These are phyloP conservation scores for Drosophila suboccidentalis DNA, from an alignment of 2,888 invertebrate genomes.

Conservation along the genomic window DNA sequence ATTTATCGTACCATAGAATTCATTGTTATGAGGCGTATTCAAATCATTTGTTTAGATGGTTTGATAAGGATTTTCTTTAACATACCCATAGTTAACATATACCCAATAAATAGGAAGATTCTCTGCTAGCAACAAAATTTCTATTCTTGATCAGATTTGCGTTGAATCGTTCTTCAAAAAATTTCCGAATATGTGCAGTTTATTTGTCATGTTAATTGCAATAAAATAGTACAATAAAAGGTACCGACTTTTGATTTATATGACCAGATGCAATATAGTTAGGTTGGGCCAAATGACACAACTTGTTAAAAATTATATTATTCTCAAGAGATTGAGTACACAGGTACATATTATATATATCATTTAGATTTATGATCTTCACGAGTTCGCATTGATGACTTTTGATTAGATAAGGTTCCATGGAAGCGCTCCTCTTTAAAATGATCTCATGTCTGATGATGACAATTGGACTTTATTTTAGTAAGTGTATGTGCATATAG, in stretches of 20 bases:
- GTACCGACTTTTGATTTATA: conserved; percentile 2
- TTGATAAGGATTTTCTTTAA: conserved; percentile 1
- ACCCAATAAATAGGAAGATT: neutral
- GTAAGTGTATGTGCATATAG: neutral
- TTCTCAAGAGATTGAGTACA: neutral
- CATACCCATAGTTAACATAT: neutral
- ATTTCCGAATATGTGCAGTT: neutral
- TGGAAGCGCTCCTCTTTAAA: conserved; percentile 36
- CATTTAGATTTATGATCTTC: conserved; percentile 33
- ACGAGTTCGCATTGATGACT: conserved; percentile 34
- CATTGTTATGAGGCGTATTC: neutral
- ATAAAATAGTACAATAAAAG: neutral
- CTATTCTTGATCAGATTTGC: neutral
- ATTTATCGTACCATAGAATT: neutral
- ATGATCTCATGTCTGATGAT: conserved; percentile 27
- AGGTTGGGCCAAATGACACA: conserved; percentile 12
- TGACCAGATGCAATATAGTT: conserved; percentile 27
- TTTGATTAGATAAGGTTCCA: conserved; percentile 47
- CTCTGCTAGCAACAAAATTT: neutral
- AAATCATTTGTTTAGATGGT: neutral
- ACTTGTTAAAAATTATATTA: conserved; percentile 2
- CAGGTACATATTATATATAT: neutral
- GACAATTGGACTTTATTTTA: conserved; percentile 5
- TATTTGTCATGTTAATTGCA: neutral
- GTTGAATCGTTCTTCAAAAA: neutral